Evolutionary conservation across 2,888 invertebrate species (phyloP), one percentile per base, ranked within the genome.

Genomic region (Ophioninae sp.): DNA sequence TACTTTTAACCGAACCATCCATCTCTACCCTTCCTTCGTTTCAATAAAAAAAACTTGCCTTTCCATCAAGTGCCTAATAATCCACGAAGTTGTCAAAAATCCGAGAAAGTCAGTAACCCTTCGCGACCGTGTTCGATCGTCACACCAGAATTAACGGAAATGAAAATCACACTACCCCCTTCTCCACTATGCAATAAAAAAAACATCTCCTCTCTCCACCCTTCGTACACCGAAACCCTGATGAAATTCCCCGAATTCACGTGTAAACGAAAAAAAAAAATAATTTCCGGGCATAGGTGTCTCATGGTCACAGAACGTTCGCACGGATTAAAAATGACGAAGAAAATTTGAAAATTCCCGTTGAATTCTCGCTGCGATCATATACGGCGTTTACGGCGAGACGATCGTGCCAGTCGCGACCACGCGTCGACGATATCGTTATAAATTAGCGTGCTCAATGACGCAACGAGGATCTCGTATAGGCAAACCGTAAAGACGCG

Each of bases 381-480:
- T 65, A 20, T 51, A 51, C 51, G 17, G 51, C 51, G 3, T 51
- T 51, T 51, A 51, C 10, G 17, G 41, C 30, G 56, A 20, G 72
- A 69, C 77, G 20, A 59, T 75, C 82, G 81, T 73, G 69, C 74
- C 69, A 83, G 81, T 74, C 81, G 74, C 83, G 83, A 78, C 64
- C 44, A 39, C 10, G 69, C 58, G 51, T 58, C 65, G 64, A 78
- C 51, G 75, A 72, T 71, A 81, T 78, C 65, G 61, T 81, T 79
- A 75, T 81, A 84, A 81, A 84, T 84, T 81, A 81, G 81, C 79
- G 75, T 79, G 30, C 67, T 64, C 79, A 79, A 67, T 84, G 65
- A 76, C 67, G 84, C 79, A 84, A 84, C 71, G 22, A 37, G 22
- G 44, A 30, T 10, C 44, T 51, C 22, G 20, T 30, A 69, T 20